Base-by-base conservation (phyloP, 92 coral and sea anemone species). In the Plumapathes pennacea region DNA sequence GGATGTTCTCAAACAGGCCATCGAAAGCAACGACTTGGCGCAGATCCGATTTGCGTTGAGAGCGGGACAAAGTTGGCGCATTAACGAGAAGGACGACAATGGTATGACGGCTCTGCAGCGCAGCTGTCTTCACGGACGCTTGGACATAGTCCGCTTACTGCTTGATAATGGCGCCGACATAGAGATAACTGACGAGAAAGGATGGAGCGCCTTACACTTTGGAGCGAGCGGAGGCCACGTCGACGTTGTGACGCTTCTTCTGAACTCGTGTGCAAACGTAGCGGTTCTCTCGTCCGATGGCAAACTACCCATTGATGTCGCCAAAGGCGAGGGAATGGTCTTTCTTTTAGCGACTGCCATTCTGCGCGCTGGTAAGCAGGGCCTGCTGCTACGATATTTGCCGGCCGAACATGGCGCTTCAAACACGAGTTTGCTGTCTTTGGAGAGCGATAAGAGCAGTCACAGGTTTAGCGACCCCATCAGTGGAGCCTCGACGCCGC, bases 261-360 rank as follows among this genome's bases (percentile, higher is more conserved):
- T 88, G 25, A 47, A 55, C 30, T 87, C 96, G n/a, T 88, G 82
- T 39, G 89, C 69, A 3, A 74, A 88, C 44, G 90, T 81, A 18
- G 42, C 86, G 2, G 86, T 80, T 11, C 46, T 55, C 24, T 60
- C 96, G 3, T 54, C 54, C 25, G 96, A 88, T 39, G 96, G 96
- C 1, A 72, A 88, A 67, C 63, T 84, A 17, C 82, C 90, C 17
- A 88, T 88, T 10, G 96, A 88, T 38, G 76, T 88, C 14, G 96
- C 96, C 12, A 79, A 50, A 32, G 96, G 90, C 2, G 96, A 88
- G 53, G 96, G 90, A 6, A 88, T 83, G 71, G 90, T 88, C n/a
- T 88, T 88, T 32, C 59, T 88, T 8, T 67, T 88, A 11, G 90
- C 96, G 0, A 62, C 96, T 9, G 89, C 80, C 5, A 77, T 88